Evolutionary conservation across 1,140 invertebrate genomes (phyloP), one percentile per base, ranked within the genome.

Genomic region (Mamestra configurata): DNA sequence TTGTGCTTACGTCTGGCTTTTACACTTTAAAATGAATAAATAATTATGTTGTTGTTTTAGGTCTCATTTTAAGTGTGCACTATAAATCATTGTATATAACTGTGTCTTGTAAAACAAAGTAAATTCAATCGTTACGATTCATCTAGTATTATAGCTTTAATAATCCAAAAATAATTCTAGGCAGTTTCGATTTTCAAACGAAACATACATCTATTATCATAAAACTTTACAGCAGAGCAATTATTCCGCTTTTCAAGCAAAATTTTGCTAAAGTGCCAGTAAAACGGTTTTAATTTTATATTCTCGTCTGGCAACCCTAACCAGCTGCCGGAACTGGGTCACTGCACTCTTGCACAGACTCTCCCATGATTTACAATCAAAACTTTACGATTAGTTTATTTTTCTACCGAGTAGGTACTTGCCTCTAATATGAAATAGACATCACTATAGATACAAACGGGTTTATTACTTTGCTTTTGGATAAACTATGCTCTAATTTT

Each of bases 181-280:
- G 10, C 22, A 8, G 31, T 35, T 37, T 5, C 37, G 15, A 13
- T 35, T 31, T 57, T n/a, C 27, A 61, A 61, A 27, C 15, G 18
- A 10, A 64, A 64, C 59, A 37, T 61, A 61, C n/a, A 37, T 10
- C 35, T 18, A 64, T 37, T 64, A 64, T 22, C n/a, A 64, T 64
- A 64, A 64, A 64, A 64, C 18, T 64, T 64, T 64, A 64, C 35
- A 18, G 35, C 31, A 8, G 27, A 40, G 31, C 59, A 40, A 64
- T 40, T 64, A 64, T 64, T 64, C n/a, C 59, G 59, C 15, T 64
- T 64, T 64, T 40, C 59, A 64, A 40, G 59, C 31, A 37, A 64
- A 40, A 64, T 40, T 64, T 37, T 40, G n/a, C 59, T 11, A 31
- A 64, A 64, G 31, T 64, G 59, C 31, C 35, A 37, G 31, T 64